Evolutionary conservation across 1,140 invertebrate species (phyloP).

Genomic region (Schmidtea mediterranea): DNA sequence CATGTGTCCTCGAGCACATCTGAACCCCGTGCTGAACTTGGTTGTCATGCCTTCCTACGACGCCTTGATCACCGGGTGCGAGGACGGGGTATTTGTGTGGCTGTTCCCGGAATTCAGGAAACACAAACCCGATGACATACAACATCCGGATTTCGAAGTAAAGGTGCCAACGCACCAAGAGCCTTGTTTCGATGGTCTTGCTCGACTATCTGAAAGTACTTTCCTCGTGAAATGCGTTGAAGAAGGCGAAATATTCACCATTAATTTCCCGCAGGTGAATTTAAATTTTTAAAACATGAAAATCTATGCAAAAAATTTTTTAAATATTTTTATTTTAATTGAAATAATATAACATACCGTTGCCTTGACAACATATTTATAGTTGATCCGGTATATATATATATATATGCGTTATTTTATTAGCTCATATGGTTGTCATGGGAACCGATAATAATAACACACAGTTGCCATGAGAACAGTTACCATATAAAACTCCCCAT

Average conservation of each 20-base stretch:
- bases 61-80: constrained; percentile 16
- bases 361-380: too few relatives aligned
- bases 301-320: too few relatives aligned
- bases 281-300: background rate
- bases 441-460: too few relatives aligned
- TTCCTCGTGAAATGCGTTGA: constrained; percentile 27
- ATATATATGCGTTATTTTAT: too few relatives aligned
- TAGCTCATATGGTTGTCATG: too few relatives aligned
- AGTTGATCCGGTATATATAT: too few relatives aligned
- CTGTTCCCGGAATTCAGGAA: constrained; percentile 8
- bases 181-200: constrained; percentile 18
- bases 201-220: constrained; percentile 13
- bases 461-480: too few relatives aligned
- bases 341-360: too few relatives aligned
- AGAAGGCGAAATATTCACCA: constrained; percentile 21
- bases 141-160: constrained; percentile 7
- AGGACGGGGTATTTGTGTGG: constrained; percentile 19
- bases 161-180: constrained; percentile 9
- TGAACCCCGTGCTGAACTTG: constrained; percentile 14
- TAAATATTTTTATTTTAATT: too few relatives aligned
- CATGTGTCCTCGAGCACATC: constrained; percentile 12
- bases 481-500: too few relatives aligned
- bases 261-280: constrained; percentile 11
- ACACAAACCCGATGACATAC: background rate
- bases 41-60: constrained; percentile 10